Evolutionary conservation across 2,797 vertebrate species (phyloP), one percentile per base, ranked within the genome.

Genomic region (Microctenopoma lineatum): DNA sequence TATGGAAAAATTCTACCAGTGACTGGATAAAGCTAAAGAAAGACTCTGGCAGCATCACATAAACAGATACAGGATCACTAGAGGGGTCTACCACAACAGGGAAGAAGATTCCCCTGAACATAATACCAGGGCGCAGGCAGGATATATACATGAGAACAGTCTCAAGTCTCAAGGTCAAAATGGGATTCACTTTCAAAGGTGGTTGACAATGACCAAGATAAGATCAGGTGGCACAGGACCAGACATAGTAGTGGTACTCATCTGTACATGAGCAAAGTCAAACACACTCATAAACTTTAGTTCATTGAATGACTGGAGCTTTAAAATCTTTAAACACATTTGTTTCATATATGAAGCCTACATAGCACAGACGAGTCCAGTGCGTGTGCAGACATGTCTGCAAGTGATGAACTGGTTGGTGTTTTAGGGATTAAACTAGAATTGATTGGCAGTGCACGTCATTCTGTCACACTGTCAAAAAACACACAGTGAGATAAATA

Each of bases 361-460:
- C 32, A 7, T 15, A 6, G 41, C 7, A 15, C 5, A 42, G 16
- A n/a, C 8, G 1, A 45, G 16, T 3, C 13, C 2, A 13, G 8
- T 38, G 5, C 39, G 15, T 10, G 42, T 7, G 16, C 16, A 44
- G 5, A 41, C 39, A 15, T 41, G 36, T 34, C 32, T 34, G 7
- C 7, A 34, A 34, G 7, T 34, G 4, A 32, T 1, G 7, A 7
- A 32, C 36, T 32, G 5, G 29, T 7, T 32, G 29, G 32, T 34
- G 32, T 9, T 34, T 7, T 34, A 34, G 32, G 32, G 13, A 39
- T 39, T 39, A 32, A 80, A 77, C 82, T 67, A 55, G 77, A 79
- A 56, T 0, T 25, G 16, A 51, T 77, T 52, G 67, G 66, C 44
- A 69, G 42, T 55, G 64, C 63, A 67, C 42, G 56, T 14, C 34